Base-by-base conservation (phyloP, 2,797 vertebrate species). In the Thalassophryne amazonica region DNA sequence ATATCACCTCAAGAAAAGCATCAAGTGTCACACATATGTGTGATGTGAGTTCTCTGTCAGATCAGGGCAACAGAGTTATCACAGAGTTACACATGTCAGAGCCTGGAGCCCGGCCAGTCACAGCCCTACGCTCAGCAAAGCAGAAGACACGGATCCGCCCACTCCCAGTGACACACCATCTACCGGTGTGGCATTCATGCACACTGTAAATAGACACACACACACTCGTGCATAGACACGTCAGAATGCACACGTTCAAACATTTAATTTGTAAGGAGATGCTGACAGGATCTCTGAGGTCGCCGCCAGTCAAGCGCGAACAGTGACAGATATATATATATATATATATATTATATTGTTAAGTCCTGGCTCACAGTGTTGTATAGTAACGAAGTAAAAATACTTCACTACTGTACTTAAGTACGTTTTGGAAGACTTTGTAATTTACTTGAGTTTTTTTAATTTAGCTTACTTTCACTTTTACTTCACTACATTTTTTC, bases 161-260 rank as follows among this genome's bases (percentile, higher is more conserved):
- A 78, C 71, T 41, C 75, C 76, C 57, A 71, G 68, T 63, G 60
- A 78, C 71, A 66, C 40, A 56, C 86, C 82, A 88, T 86, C 85
- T 89, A 82, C 66, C 69, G 69, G 57, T 62, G 36, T 78, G 70
- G 80, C 41, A 55, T 45, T 60, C 45, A 18, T 28, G 64, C 60
- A 20, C 54, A 23, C 51, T 53, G 72, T 36, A 73, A 72, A 66
- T 49, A 69, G 68, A 55, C 55, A 39, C 28, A 33, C 22, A 13
- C 20, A 31, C 54, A 45, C 28, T 24, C 21, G 35, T 23, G 40
- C 14, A 3, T 27, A 13, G 20, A 20, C 11, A 19, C 39, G 29
- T 28, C 52, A 36, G 43, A 22, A 47, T 36, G 21, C 55, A 30
- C 40, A 76, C 20, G 55, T 49, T 59, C 48, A 64, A 41, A 17